These are phyloP conservation scores for Heliconius ethilla DNA, from an alignment of 2,888 invertebrate genomes.

Conservation along the genomic window DNA sequence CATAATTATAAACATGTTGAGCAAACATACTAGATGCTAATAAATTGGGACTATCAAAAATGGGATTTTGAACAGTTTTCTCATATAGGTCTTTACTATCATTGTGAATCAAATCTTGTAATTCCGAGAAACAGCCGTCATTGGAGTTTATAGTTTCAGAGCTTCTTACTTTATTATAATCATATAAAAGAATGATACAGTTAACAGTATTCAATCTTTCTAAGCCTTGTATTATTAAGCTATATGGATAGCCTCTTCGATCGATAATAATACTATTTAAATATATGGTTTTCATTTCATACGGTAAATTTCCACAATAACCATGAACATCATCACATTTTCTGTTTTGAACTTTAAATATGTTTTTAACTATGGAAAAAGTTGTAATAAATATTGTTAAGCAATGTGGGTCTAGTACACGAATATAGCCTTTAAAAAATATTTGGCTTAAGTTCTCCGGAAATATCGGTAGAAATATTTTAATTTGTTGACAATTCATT, in stretches of 20 bases:
- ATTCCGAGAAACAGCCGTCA: slow-evolving; percentile 57
- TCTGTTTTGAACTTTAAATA: slow-evolving; percentile 44
- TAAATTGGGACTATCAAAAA: slow-evolving; percentile 55
- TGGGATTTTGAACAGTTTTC: slow-evolving; percentile 40
- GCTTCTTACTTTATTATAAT: slow-evolving; percentile 61
- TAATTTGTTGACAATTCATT: slow-evolving; percentile 46
- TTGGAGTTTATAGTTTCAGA: slow-evolving; percentile 62
- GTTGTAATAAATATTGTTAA: slow-evolving; percentile 61
- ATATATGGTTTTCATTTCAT: slow-evolving; percentile 36
- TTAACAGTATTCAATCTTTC: slow-evolving; percentile 49
- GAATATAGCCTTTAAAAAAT: slow-evolving; percentile 61
- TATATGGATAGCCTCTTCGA: slow-evolving; percentile 44
- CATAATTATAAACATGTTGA: slow-evolving; percentile 66
- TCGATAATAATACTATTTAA: slow-evolving; percentile 54
- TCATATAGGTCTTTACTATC: slow-evolving; percentile 47
- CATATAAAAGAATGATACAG: slow-evolving; percentile 65
- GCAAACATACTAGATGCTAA: slow-evolving; percentile 68
- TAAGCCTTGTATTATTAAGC: slow-evolving; percentile 56
- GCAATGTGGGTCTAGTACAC: slow-evolving; percentile 46
- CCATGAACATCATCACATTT: slow-evolving; percentile 56
- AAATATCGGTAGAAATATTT: slow-evolving; percentile 60
- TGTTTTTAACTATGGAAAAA: slow-evolving; percentile 47
- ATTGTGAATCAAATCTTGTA: slow-evolving; percentile 59
- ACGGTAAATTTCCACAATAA: slow-evolving; percentile 48
- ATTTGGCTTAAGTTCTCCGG: slow-evolving; percentile 47